Evolutionary conservation across 2,113 vertebrate species (phyloP).

Genomic region (Tupaia chinensis): DNA sequence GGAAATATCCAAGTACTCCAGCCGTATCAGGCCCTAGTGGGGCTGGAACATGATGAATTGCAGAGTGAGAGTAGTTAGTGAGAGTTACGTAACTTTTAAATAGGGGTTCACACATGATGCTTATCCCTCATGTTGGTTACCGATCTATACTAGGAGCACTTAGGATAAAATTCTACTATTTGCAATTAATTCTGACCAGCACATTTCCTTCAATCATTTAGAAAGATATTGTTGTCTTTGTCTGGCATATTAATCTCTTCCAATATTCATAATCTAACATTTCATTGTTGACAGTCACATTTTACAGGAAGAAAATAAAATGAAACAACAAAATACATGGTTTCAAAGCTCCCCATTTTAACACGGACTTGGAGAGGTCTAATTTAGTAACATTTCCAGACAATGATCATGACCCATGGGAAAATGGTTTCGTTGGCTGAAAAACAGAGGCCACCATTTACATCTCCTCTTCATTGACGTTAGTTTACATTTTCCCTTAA

Average conservation of each 20-base stretch:
- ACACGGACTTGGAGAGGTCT: neutral
- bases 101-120: neutral
- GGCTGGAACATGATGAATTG: neutral
- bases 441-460: constrained; percentile 1
- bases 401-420: neutral
- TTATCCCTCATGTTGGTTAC: neutral
- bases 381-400: neutral
- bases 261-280: neutral
- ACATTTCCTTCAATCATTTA: neutral
- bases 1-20: neutral
- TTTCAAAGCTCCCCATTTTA: constrained; percentile 11
- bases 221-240: constrained; percentile 1
- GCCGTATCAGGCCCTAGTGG: neutral
- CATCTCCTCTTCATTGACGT: neutral
- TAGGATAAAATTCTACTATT: neutral
- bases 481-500: neutral
- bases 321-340: neutral
- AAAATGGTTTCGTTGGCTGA: neutral
- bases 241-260: constrained; percentile 24
- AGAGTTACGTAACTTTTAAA: neutral
- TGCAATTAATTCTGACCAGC: neutral
- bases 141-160: neutral
- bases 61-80: neutral
- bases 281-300: neutral
- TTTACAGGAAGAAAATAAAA: neutral